phyloP scores from a whole-genome alignment of 2,888 invertebrate genomes.

The Mythimna pallens region DNA sequence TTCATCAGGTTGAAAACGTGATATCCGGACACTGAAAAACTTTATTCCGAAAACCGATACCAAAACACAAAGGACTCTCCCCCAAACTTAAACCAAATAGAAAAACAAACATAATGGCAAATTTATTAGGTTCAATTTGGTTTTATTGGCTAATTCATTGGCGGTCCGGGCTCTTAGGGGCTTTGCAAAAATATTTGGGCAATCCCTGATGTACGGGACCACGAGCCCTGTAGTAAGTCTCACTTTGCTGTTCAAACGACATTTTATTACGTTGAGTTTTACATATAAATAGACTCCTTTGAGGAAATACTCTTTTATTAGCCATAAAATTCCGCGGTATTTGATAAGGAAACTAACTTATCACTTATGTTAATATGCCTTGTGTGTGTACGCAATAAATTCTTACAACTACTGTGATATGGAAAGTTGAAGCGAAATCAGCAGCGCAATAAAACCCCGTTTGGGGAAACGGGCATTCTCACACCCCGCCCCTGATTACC shows the following conservation, averaged over 20 bases:
- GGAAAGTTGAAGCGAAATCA: slow-evolving; percentile 11
- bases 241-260: slow-evolving; percentile 73
- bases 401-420: slow-evolving; percentile 12
- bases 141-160: slow-evolving; percentile 90
- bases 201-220: slow-evolving; percentile 79
- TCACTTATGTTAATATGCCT: slow-evolving; percentile 47
- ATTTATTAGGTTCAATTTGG: slow-evolving; percentile 89
- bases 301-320: slow-evolving; percentile 76
- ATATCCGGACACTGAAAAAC: neutral
- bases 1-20: neutral
- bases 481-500: no score
- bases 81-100: slow-evolving; percentile 75
- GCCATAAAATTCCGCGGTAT: slow-evolving; percentile 62
- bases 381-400: slow-evolving; percentile 36
- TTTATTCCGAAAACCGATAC: slow-evolving; percentile 2
- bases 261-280: slow-evolving; percentile 83
- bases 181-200: slow-evolving; percentile 76
- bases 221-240: slow-evolving; percentile 66
- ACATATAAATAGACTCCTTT: slow-evolving; percentile 82
- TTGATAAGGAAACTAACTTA: slow-evolving; percentile 63
- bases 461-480: no score
- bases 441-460: neutral
- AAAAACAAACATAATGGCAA: slow-evolving; percentile 84
- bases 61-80: slow-evolving; percentile 58
- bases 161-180: slow-evolving; percentile 72